Base-by-base conservation (phyloP, 2,888 invertebrate genomes). In the Ethmia dodecea region DNA sequence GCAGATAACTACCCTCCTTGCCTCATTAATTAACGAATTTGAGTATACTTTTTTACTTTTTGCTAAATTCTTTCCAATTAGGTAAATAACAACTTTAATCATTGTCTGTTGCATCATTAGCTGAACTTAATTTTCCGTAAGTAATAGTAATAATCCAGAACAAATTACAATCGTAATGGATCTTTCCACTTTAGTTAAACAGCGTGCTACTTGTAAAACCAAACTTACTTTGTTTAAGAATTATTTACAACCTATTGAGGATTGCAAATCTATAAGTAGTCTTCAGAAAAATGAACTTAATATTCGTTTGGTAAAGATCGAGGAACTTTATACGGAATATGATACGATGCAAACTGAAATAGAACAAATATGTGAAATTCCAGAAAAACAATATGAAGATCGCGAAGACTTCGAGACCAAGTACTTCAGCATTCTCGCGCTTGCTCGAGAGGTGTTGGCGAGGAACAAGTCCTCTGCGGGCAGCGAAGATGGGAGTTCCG, bases 321-420 rank as follows among this genome's bases (percentile, higher is more conserved):
- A 41, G 10, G 41, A 41, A 3, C 8, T 38, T 1, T 44, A 42
- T 20, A 20, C 22, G 3, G 37, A 44, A 13, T 41, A 20, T 29
- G 41, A 44, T 29, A 12, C 4, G 2, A 16, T 34, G 3, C 44
- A 44, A 31, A 20, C 27, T 33, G 26, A 41, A 4, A 41, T 44
- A 25, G 44, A 41, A 39, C 5, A 6, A n/a, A 6, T 39, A 8
- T 27, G 11, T 15, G 39, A 39, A 29, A 33, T 39, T 41, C 31
- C 39, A 39, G 44, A 31, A 4, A 30, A 35, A 6, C 22, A 41
- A 13, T 33, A 20, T 13, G n/a, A 28, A 14, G 44, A 44, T 10
- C 38, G 44, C 0, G 20, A 41, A 11, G 8, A 3, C 0, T 44
- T 44, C 16, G 44, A 44, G 26, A 6, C 28, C 6, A 1, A 14